phyloP scores from a whole-genome alignment of 30 jellyfish, hydroid and myxozoan genomes.

The Hydractinia symbiolongicarpus region DNA sequence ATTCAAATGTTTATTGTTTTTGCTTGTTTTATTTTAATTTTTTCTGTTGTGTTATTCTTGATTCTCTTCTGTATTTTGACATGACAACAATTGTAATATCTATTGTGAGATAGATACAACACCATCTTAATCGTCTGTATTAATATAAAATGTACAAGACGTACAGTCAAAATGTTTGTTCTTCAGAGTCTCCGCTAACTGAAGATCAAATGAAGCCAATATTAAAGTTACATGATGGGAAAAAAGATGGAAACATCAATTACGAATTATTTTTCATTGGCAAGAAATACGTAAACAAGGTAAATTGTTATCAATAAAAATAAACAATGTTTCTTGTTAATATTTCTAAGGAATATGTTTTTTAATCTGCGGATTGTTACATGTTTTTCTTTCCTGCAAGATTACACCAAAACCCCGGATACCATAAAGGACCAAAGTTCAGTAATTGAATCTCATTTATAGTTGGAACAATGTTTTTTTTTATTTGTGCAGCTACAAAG shows the following conservation, averaged over 20 bases:
- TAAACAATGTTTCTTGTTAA: background rate
- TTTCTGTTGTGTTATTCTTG: no score
- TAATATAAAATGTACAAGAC: no score
- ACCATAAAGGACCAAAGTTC: no score
- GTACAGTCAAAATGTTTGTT: background rate
- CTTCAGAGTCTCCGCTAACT: constrained; percentile 59
- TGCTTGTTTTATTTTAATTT: no score
- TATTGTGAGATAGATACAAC: no score
- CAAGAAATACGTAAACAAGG: constrained; percentile 77
- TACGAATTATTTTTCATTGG: constrained; percentile 72
- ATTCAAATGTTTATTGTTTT: background rate
- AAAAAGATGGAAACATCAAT: constrained; percentile 50
- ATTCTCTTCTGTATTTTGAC: no score
- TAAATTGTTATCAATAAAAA: background rate
- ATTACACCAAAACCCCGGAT: no score
- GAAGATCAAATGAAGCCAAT: constrained; percentile 45
- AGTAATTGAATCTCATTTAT: no score
- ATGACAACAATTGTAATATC: no score
- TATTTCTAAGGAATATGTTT: background rate
- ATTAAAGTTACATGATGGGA: constrained; percentile 65
- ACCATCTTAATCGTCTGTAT: no score
- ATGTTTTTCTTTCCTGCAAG: background rate
- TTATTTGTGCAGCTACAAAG: no score
- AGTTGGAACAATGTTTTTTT: no score
- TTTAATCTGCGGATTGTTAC: background rate